phyloP scores from a whole-genome alignment of 2,797 vertebrate species.

The Rousettus madagascariensis region DNA sequence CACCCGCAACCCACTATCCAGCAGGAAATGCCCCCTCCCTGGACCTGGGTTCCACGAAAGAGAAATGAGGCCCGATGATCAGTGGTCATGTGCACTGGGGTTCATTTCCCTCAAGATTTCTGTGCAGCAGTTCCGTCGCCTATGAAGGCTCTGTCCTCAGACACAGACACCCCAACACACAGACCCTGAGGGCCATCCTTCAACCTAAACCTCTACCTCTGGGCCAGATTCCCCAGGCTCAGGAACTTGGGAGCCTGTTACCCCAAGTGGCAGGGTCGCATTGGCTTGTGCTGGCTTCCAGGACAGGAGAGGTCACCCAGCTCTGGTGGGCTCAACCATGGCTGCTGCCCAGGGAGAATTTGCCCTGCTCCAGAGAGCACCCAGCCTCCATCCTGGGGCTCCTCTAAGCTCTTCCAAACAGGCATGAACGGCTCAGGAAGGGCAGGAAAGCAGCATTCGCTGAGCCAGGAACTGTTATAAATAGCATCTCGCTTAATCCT shows the following conservation, averaged over 20 bases:
- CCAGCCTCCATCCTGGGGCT: neutral
- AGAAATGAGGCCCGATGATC: neutral
- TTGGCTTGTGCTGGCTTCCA: neutral
- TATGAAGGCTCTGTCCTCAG: neutral
- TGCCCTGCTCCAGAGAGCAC: neutral
- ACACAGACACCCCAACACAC: neutral
- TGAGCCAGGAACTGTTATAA: neutral
- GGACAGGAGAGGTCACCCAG: neutral
- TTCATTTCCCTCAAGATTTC: neutral
- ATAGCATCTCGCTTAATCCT: neutral
- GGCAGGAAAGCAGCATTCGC: neutral
- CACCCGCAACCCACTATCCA: neutral
- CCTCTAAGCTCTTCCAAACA: neutral
- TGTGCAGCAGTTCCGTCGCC: neutral
- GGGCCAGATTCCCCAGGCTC: neutral
- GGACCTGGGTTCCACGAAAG: neutral
- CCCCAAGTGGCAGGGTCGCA: neutral
- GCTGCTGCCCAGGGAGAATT: neutral
- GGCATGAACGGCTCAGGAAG: neutral
- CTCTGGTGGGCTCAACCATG: neutral
- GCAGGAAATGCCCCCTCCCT: neutral
- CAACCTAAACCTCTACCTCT: neutral
- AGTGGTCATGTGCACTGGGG: neutral
- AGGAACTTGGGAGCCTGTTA: neutral
- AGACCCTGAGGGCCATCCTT: fast-evolving